Evolutionary conservation across 1,140 invertebrate genomes (phyloP).

Genomic region (Cotesia vestalis): DNA sequence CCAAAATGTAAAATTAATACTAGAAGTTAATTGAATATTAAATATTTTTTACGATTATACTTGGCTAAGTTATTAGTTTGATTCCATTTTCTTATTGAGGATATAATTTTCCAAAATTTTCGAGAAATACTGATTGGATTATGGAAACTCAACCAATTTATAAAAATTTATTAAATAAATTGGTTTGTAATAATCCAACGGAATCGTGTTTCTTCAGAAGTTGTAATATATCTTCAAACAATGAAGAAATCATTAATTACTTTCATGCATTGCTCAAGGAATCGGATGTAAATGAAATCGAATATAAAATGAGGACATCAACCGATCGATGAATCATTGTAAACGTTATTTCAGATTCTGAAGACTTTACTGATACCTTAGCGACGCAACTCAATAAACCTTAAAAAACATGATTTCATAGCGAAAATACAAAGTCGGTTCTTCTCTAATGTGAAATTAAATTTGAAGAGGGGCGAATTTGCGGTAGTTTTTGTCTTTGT

Average conservation of each 20-base stretch:
- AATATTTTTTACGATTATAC: not conserved
- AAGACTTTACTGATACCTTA: slow-evolving; percentile 31
- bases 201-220: slow-evolving; percentile 41
- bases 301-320: too few relatives aligned
- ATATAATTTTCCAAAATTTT: too few relatives aligned
- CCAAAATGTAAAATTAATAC: slow-evolving; percentile 25
- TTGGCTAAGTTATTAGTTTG: not conserved
- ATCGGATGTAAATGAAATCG: too few relatives aligned
- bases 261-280: too few relatives aligned
- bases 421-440: not conserved
- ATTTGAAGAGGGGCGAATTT: too few relatives aligned
- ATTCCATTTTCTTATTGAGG: not conserved
- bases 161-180: not conserved
- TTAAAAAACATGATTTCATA: slow-evolving; percentile 1
- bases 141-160: slow-evolving; percentile 6
- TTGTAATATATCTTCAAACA: slow-evolving; percentile 38
- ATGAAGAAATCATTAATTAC: too few relatives aligned
- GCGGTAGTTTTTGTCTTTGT: too few relatives aligned
- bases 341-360: too few relatives aligned
- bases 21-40: slow-evolving; percentile 17
- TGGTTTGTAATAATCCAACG: not conserved
- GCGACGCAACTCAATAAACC: slow-evolving; percentile 43
- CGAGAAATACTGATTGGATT: slow-evolving; percentile 1
- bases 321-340: too few relatives aligned
- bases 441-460: too few relatives aligned